These are phyloP conservation scores for Clarias laeviceps DNA, from an alignment of 2,797 vertebrate genomes.

Conservation along the genomic window DNA sequence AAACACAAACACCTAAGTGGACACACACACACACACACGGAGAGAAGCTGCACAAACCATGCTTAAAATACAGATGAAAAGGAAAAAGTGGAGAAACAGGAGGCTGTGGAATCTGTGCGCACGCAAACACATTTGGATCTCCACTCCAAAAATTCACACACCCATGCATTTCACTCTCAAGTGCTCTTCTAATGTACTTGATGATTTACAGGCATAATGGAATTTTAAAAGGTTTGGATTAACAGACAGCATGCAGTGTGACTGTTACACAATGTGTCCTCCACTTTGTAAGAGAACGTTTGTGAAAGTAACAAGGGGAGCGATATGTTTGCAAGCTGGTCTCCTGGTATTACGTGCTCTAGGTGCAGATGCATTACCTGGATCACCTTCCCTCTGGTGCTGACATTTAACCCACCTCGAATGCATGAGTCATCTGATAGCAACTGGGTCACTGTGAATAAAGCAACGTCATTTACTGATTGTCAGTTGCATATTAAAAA, in stretches of 20 bases:
- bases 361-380: conserved; percentile 65
- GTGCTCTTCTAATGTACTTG: conserved; percentile 32
- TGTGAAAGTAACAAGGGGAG: conserved; percentile 71
- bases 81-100: conserved; percentile 2
- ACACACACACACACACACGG: conserved; percentile 53
- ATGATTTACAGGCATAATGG: conserved; percentile 42
- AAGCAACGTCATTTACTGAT: conserved; percentile 21
- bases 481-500: conserved; percentile 7
- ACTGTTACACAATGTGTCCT: conserved; percentile 50
- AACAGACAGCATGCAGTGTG: conserved; percentile 55
- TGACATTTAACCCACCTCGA: conserved; percentile 61
- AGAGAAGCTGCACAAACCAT: conserved; percentile 1
- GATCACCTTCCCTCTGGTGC: conserved; percentile 63
- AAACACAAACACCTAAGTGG: conserved; percentile 6
- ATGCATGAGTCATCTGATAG: conserved; percentile 59
- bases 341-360: conserved; percentile 62
- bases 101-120: neutral
- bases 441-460: conserved; percentile 40
- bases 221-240: conserved; percentile 57
- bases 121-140: conserved; percentile 26
- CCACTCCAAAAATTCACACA: conserved; percentile 21
- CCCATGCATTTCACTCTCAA: conserved; percentile 24
- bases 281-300: conserved; percentile 55
- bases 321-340: conserved; percentile 64
- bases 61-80: conserved; percentile 30